Conservation (phyloP, 1,140 invertebrate genomes). For the Carcinoscorpius rotundicauda region DNA sequence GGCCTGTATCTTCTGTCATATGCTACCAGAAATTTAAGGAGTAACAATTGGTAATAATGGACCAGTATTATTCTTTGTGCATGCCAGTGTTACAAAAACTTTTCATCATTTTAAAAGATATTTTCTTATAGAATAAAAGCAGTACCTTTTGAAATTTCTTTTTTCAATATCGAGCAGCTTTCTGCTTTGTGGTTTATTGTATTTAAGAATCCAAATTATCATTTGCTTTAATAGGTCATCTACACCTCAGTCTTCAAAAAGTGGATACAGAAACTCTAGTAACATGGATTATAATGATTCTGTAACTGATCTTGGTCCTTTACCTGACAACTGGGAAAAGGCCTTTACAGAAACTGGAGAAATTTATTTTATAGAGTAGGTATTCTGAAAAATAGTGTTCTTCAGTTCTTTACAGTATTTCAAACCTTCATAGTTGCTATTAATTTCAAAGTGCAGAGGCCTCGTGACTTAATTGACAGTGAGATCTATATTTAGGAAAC, state of each 20-base stretch:
- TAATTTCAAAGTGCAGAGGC: background rate
- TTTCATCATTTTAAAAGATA: no score
- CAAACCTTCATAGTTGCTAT: background rate
- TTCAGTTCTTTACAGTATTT: background rate
- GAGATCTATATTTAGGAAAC: no score
- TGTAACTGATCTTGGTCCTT: slow-evolving; percentile 57
- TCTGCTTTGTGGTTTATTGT: no score
- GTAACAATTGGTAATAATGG: no score
- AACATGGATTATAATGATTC: background rate
- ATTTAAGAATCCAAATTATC: background rate
- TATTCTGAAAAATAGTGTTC: slow-evolving; percentile 23
- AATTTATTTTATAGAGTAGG: slow-evolving; percentile 96
- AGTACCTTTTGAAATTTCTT: no score
- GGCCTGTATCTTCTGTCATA: no score
- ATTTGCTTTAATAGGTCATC: slow-evolving; percentile 2
- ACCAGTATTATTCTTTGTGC: no score
- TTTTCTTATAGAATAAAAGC: no score
- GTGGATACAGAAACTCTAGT: background rate
- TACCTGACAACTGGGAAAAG: slow-evolving; percentile 94
- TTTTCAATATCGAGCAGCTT: no score
- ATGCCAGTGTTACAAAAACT: no score
- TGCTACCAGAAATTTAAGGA: no score
- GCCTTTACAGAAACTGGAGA: slow-evolving; percentile 92
- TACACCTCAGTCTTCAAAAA: background rate
- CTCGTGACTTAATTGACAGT: no score